A percentile compares a stretch with the other conserved stretches of the same genome.
These are phyloP conservation scores for Hetaerina titia DNA, from an alignment of 2,888 invertebrate genomes.

Conservation along the genomic window DNA sequence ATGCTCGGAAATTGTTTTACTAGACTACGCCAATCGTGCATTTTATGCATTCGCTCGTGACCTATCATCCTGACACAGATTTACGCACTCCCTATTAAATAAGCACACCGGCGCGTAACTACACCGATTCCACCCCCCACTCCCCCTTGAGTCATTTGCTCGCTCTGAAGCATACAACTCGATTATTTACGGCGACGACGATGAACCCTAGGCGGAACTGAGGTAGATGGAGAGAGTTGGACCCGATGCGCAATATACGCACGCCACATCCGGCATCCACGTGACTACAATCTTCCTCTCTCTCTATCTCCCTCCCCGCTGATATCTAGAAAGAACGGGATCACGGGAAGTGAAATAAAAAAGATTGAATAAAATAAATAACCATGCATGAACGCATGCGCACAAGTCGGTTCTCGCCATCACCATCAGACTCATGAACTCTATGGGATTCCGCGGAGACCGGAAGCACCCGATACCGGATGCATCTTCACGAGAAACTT, in stretches of 20 bases:
- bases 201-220: background rate
- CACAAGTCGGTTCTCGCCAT: background rate
- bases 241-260: background rate
- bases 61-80: background rate
- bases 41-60: background rate
- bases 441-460: background rate
- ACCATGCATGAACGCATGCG: background rate
- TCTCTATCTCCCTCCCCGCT: background rate
- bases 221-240: background rate
- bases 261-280: background rate
- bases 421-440: background rate
- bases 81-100: background rate
- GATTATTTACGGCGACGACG: background rate
- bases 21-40: background rate
- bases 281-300: background rate
- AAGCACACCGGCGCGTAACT: background rate
- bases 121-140: background rate
- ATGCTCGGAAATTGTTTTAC: background rate
- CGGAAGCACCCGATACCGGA: slow-evolving; percentile 38
- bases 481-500: slow-evolving; percentile 21
- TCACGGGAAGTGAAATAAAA: background rate
- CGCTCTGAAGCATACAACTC: background rate
- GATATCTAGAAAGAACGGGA: background rate
- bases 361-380: background rate
- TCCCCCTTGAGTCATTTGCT: background rate